These are phyloP conservation scores for Parnassius glacialis DNA, from an alignment of 2,888 invertebrate species.

Conservation along the genomic window DNA sequence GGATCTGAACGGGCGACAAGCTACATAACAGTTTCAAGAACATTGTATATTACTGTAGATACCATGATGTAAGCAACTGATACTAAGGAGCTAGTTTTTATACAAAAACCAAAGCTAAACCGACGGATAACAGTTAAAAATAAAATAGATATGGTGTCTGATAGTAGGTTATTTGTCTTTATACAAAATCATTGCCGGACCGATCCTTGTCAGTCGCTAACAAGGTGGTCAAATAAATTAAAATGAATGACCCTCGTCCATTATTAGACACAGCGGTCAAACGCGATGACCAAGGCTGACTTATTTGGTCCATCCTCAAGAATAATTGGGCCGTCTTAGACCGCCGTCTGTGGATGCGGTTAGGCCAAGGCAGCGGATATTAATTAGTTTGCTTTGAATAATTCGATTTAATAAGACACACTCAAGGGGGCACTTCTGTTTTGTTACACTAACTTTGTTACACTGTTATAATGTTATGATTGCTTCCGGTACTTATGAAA, in stretches of 20 bases:
- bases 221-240: constrained; percentile 32
- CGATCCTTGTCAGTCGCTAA: constrained; percentile 29
- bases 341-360: constrained; percentile 36
- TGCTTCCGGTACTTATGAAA: no score
- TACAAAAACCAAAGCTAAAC: no score
- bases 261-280: constrained; percentile 39
- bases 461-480: no score
- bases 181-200: no score
- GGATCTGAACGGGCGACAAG: no score
- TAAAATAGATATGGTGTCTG: no score
- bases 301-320: constrained; percentile 39
- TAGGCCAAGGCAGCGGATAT: constrained; percentile 34
- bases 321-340: constrained; percentile 43
- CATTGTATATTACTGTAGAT: no score
- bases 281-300: constrained; percentile 38
- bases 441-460: constrained; percentile 10
- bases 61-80: no score
- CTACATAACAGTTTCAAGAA: no score
- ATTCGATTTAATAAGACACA: constrained; percentile 34
- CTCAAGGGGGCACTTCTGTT: constrained; percentile 18
- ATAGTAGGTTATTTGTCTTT: no score
- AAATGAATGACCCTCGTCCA: constrained; percentile 40
- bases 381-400: constrained; percentile 42
- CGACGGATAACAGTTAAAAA: no score
- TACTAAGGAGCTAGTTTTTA: no score